Conservation (phyloP, 1,140 invertebrate genomes). For the Oryctes rhinoceros region DNA sequence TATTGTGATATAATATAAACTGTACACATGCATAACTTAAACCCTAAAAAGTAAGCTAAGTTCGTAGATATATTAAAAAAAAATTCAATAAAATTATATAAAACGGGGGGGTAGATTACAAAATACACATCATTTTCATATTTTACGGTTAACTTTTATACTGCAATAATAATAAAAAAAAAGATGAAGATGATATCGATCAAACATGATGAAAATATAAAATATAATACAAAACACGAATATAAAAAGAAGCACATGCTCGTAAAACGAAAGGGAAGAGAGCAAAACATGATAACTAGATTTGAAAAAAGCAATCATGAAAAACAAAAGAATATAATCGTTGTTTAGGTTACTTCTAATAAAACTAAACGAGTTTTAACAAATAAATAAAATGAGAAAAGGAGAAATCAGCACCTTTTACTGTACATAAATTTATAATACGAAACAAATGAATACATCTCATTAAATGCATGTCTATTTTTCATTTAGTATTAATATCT, state of each 20-base stretch:
- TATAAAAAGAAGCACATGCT: constrained; percentile 12
- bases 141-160: too few relatives aligned
- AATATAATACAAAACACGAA: neutral
- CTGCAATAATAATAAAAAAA: too few relatives aligned
- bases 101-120: too few relatives aligned
- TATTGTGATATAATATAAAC: constrained; percentile 5
- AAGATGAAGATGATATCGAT: neutral
- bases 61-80: neutral
- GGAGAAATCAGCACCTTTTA: neutral
- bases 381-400: constrained; percentile 18
- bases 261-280: neutral
- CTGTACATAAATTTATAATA: constrained; percentile 13
- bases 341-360: neutral
- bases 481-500: too few relatives aligned
- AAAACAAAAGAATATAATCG: neutral
- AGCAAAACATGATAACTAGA: neutral
- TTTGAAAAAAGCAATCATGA: too few relatives aligned
- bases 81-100: neutral
- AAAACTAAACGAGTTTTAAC: neutral
- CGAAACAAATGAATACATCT: neutral
- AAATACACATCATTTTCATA: too few relatives aligned
- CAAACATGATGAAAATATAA: too few relatives aligned
- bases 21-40: constrained; percentile 15
- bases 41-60: constrained; percentile 2
- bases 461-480: neutral